phyloP scores from a whole-genome alignment of 2,797 vertebrate species.

The Phoebastria nigripes region DNA sequence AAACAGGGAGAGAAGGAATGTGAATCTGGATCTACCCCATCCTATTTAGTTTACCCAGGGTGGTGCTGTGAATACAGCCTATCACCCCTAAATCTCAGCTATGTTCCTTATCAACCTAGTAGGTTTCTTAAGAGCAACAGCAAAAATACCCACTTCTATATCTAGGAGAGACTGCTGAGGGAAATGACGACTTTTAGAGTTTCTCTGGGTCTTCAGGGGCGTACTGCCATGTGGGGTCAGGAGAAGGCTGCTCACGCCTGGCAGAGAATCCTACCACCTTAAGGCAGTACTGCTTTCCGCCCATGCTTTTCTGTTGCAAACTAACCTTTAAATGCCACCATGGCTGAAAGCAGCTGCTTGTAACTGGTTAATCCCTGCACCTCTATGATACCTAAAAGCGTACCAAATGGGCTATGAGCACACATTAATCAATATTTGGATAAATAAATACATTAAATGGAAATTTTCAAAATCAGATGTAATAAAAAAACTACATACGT shows the following conservation, averaged over 20 bases:
- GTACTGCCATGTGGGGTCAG: not conserved
- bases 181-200: not conserved
- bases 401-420: not conserved
- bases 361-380: not conserved
- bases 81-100: not conserved
- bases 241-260: not conserved
- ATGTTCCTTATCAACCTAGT: not conserved
- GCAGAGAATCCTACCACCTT: not conserved
- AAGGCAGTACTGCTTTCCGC: not conserved
- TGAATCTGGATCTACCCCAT: not conserved
- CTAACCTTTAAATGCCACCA: not conserved
- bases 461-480: not conserved
- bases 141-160: not conserved
- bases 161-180: not conserved
- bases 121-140: not conserved
- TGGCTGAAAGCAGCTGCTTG: not conserved
- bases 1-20: not conserved
- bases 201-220: not conserved
- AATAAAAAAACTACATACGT: not conserved
- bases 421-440: not conserved
- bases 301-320: not conserved
- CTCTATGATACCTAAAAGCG: not conserved
- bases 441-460: not conserved
- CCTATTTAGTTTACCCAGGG: not conserved
- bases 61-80: not conserved